Conservation (phyloP, 2,797 vertebrate genomes). For the Arnoldichthys spilopterus region DNA sequence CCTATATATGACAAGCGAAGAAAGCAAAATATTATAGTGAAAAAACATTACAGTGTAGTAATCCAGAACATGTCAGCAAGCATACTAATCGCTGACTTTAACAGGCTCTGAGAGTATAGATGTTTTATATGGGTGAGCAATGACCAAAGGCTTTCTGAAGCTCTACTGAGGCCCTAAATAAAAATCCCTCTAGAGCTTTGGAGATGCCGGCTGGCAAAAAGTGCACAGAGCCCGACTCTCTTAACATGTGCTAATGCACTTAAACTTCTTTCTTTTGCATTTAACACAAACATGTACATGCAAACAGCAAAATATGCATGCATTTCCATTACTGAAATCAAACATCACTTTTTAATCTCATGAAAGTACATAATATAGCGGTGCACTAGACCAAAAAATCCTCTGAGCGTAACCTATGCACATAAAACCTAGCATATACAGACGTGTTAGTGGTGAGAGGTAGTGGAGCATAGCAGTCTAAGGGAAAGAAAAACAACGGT, state of each 20-base stretch:
- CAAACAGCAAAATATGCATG: neutral
- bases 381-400: neutral
- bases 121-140: constrained; percentile 31
- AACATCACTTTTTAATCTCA: neutral
- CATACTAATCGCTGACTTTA: neutral
- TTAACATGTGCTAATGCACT: constrained; percentile 44
- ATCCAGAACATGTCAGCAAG: constrained; percentile 7
- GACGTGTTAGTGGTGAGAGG: constrained; percentile 1
- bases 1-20: neutral
- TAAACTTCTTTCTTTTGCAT: constrained; percentile 13
- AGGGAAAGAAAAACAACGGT: constrained; percentile 17
- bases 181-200: constrained; percentile 47
- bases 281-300: neutral
- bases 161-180: constrained; percentile 43
- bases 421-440: neutral
- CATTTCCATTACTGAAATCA: neutral
- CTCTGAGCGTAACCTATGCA: neutral
- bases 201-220: constrained; percentile 33
- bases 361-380: neutral
- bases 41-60: neutral
- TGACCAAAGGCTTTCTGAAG: constrained; percentile 42
- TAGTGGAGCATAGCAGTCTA: constrained; percentile 4
- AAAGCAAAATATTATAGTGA: neutral
- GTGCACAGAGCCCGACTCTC: constrained; percentile 14
- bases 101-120: neutral